A percentile compares a stretch with the other conserved stretches of the same genome.
phyloP scores from a whole-genome alignment of 2,888 invertebrate species.

The Scaptomyza tumidula region DNA sequence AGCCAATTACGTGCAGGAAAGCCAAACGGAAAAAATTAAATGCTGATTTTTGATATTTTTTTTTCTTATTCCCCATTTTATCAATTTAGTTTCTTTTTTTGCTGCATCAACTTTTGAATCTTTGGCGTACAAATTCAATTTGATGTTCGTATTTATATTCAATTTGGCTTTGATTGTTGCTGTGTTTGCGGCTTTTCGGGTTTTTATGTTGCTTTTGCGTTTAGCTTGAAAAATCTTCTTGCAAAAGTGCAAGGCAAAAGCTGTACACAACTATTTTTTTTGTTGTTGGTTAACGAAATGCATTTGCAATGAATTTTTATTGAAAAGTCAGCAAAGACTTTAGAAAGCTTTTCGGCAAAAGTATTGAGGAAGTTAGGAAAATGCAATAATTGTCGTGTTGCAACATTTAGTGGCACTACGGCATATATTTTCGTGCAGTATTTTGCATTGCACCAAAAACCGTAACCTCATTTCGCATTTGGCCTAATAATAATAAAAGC shows the following conservation, averaged over 20 bases:
- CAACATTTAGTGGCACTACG: neutral
- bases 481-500: slow-evolving; percentile 44
- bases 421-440: slow-evolving; percentile 5
- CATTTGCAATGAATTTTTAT: slow-evolving; percentile 39
- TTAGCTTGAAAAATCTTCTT: slow-evolving; percentile 23
- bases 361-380: too few species aligned
- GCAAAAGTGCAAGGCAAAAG: slow-evolving; percentile 25
- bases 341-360: too few species aligned
- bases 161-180: slow-evolving; percentile 69
- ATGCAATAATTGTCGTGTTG: neutral
- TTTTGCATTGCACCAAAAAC: slow-evolving; percentile 20
- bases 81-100: slow-evolving; percentile 6
- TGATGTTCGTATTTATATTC: slow-evolving; percentile 76
- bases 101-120: slow-evolving; percentile 39
- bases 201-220: too few species aligned
- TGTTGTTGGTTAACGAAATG: neutral
- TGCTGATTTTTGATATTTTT: slow-evolving; percentile 21
- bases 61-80: slow-evolving; percentile 2
- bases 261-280: slow-evolving; percentile 19
- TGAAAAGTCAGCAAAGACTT: slow-evolving; percentile 18
- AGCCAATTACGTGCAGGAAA: slow-evolving; percentile 49
- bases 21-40: slow-evolving; percentile 10
- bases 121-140: slow-evolving; percentile 57
- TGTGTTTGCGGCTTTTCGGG: slow-evolving; percentile 48
- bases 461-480: slow-evolving; percentile 47